A percentile compares a stretch with the other conserved stretches of the same genome.
Evolutionary conservation across 2,888 invertebrate genomes (phyloP).

Genomic region (Toxonevra muliebris): DNA sequence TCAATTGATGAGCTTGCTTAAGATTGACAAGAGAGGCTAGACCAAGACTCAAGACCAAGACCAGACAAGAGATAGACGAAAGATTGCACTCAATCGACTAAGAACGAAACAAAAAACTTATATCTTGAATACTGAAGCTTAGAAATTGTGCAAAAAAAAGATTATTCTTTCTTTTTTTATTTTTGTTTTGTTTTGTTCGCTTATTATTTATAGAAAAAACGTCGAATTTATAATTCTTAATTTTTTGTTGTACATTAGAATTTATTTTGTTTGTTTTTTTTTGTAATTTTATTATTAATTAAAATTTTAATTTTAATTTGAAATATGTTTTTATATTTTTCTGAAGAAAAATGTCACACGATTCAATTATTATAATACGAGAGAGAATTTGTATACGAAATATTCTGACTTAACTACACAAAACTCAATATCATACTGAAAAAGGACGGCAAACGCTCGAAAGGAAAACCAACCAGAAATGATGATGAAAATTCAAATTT

Average conservation of each 20-base stretch:
- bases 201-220: constrained; percentile 35
- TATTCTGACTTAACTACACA: constrained; percentile 66
- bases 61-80: no score
- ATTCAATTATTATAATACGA: constrained; percentile 30
- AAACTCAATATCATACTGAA: constrained; percentile 66
- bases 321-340: no score
- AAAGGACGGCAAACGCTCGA: constrained; percentile 61
- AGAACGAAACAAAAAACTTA: no score
- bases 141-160: no score
- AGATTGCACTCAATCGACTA: no score
- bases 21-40: no score
- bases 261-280: constrained; percentile 39
- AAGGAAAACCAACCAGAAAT: constrained; percentile 48
- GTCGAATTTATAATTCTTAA: background rate
- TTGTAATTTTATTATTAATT: constrained; percentile 38
- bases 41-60: no score
- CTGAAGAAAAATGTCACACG: constrained; percentile 46
- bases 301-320: constrained; percentile 34
- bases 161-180: background rate
- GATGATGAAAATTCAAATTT: constrained; percentile 30
- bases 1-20: no score
- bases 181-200: constrained; percentile 22
- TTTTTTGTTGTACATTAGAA: constrained; percentile 26
- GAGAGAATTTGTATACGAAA: constrained; percentile 61
- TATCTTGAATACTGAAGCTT: no score